phyloP scores from a whole-genome alignment of 2,113 vertebrate species.

The Herpailurus yagouaroundi region DNA sequence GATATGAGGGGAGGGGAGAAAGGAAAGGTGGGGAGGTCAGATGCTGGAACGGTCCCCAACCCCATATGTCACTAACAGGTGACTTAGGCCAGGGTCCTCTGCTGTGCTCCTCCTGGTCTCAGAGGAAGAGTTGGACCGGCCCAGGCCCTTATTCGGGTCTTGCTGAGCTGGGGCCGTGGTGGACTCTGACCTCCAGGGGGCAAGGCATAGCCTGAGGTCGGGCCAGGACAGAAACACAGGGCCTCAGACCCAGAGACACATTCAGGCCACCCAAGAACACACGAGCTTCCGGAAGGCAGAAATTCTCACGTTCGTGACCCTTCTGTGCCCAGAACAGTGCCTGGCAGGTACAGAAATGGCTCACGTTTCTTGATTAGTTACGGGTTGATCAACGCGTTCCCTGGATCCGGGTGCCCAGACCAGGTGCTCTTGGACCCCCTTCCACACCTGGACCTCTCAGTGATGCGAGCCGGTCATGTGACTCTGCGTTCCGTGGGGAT shows the following conservation, averaged over 20 bases:
- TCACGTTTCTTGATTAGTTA: accelerated
- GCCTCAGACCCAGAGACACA: background rate
- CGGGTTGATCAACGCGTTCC: background rate
- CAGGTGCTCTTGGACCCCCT: background rate
- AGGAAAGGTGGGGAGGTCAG: background rate
- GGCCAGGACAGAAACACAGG: background rate
- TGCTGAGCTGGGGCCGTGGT: background rate
- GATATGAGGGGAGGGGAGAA: no score
- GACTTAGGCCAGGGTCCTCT: background rate
- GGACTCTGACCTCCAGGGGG: background rate
- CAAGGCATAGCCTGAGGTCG: background rate
- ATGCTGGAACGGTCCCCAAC: accelerated
- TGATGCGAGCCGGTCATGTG: accelerated
- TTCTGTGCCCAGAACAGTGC: background rate
- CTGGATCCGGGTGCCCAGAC: background rate
- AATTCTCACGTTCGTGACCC: accelerated
- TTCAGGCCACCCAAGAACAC: no score
- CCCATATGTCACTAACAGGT: background rate
- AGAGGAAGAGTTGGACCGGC: background rate
- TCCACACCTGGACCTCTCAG: background rate
- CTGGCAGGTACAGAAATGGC: no score
- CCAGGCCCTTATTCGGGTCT: no score
- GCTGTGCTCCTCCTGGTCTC: no score
- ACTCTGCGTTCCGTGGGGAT: background rate
- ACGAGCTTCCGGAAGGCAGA: background rate